These are phyloP conservation scores for silkworm (Bombyx mori) DNA, from an alignment of 1,140 invertebrate genomes.

Conservation along the genomic window DNA sequence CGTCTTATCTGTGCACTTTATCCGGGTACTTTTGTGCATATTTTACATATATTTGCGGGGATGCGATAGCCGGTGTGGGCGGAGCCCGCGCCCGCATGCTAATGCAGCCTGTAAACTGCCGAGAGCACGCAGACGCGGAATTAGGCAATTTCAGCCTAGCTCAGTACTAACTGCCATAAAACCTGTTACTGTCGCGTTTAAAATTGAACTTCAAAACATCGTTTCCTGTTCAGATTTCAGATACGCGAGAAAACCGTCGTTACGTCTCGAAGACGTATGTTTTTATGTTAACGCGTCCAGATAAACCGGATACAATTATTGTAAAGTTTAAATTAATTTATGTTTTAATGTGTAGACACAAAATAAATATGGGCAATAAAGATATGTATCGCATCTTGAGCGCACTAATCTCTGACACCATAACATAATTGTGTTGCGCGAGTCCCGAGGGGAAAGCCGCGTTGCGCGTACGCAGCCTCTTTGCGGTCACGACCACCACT, in stretches of 20 bases:
- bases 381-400: constrained; percentile 22
- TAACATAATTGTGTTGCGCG: constrained; percentile 46
- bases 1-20: constrained; percentile 62
- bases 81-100: constrained; percentile 43
- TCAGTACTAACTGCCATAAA: constrained; percentile 2
- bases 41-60: constrained; percentile 61
- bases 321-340: constrained; percentile 1
- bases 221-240: background rate
- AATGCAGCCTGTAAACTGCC: constrained; percentile 34
- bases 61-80: constrained; percentile 53
- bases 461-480: constrained; percentile 6
- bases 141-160: constrained; percentile 19
- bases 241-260: background rate
- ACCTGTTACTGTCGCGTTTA: constrained; percentile 2
- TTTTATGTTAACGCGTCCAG: background rate
- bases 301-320: constrained; percentile 2
- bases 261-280: background rate
- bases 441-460: constrained; percentile 48
- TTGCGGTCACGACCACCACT: constrained; percentile 54
- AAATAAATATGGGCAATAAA: constrained; percentile 25
- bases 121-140: constrained; percentile 21
- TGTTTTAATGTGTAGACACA: constrained; percentile 10
- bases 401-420: constrained; percentile 38
- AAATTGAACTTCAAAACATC: constrained; percentile 1
- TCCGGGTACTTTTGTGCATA: constrained; percentile 59